phyloP scores from a whole-genome alignment of 2,888 invertebrate genomes.

The Drosophila dives region DNA sequence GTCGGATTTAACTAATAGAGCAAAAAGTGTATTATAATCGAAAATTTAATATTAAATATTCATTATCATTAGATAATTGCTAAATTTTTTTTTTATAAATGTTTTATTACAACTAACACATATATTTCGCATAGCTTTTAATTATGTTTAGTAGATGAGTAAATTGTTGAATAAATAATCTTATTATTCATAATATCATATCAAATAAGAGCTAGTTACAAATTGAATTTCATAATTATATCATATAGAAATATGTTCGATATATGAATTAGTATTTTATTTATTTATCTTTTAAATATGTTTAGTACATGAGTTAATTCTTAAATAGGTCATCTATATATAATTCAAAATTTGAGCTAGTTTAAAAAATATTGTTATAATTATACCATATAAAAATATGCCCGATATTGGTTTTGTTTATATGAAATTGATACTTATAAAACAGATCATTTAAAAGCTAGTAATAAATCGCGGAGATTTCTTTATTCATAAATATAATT shows the following conservation, averaged over 20 bases:
- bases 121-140: not conserved
- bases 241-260: too few species aligned
- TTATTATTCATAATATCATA: not conserved
- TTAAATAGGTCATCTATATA: too few species aligned
- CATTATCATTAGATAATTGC: not conserved
- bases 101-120: not conserved
- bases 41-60: not conserved
- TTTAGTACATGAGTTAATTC: not conserved
- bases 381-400: not conserved
- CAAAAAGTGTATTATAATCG: not conserved
- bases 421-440: not conserved
- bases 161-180: too few species aligned
- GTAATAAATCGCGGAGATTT: not conserved
- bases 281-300: not conserved
- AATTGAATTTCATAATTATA: too few species aligned
- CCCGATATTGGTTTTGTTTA: not conserved
- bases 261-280: too few species aligned
- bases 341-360: not conserved
- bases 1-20: not conserved
- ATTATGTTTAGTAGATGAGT: not conserved
- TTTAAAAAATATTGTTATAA: not conserved
- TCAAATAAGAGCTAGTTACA: not conserved
- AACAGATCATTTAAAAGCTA: not conserved
- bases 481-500: constrained; percentile 73
- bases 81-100: not conserved